phyloP scores from a whole-genome alignment of 2,113 vertebrate species.

The Pluvianellus socialis region DNA sequence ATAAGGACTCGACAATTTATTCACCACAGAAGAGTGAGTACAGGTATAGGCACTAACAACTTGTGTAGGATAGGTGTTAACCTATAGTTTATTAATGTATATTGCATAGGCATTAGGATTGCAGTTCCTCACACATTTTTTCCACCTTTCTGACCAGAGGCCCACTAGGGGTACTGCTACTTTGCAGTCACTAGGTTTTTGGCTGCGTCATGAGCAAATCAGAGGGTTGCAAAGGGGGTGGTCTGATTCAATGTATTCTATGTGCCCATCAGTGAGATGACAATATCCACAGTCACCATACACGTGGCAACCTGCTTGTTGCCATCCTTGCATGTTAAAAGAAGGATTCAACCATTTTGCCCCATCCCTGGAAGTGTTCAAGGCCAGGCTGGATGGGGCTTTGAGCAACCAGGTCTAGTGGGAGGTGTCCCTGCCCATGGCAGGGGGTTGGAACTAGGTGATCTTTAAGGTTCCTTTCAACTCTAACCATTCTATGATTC shows the following conservation, averaged over 20 bases:
- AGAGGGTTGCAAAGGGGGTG: neutral
- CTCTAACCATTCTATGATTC: too few relatives aligned
- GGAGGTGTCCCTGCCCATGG: too few relatives aligned
- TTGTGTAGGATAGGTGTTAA: neutral
- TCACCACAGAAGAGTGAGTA: neutral
- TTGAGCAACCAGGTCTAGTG: too few relatives aligned
- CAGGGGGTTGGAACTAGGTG: too few relatives aligned
- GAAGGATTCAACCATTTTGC: neutral
- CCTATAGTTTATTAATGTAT: neutral
- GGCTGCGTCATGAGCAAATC: neutral
- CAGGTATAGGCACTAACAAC: neutral
- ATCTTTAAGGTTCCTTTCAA: too few relatives aligned
- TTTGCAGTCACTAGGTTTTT: neutral
- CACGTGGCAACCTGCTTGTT: neutral
- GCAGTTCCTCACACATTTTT: neutral
- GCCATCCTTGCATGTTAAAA: neutral
- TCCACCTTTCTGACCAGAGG: neutral
- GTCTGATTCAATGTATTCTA: neutral
- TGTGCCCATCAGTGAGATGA: neutral
- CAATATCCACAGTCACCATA: neutral
- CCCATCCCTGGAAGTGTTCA: too few relatives aligned
- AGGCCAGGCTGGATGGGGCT: too few relatives aligned
- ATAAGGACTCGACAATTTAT: neutral
- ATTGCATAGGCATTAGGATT: neutral
- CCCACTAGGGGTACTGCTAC: neutral